Conservation (phyloP, 2,797 vertebrate species). For the Vespertilio murinus region DNA sequence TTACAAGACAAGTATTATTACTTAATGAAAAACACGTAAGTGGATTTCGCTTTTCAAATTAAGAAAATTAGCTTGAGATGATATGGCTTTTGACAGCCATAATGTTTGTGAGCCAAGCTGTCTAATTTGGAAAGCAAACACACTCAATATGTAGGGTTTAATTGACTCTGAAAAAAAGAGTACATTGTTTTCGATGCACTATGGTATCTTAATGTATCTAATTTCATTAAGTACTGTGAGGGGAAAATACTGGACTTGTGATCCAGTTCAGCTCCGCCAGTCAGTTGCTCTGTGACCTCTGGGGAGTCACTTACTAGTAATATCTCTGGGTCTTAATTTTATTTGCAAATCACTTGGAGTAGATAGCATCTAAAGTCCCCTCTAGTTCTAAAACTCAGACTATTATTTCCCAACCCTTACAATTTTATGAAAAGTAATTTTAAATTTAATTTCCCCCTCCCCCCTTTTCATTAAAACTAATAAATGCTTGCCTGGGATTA, state of each 20-base stretch:
- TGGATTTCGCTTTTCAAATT: conserved; percentile 64
- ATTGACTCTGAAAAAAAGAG: conserved; percentile 65
- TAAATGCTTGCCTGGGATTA: conserved; percentile 57
- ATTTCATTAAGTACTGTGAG: conserved; percentile 65
- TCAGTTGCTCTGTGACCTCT: neutral
- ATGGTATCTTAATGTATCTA: conserved; percentile 52
- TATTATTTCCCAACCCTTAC: neutral
- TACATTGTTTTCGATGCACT: conserved; percentile 61
- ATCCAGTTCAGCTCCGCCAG: neutral
- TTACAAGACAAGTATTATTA: conserved; percentile 65
- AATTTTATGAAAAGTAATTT: conserved; percentile 48
- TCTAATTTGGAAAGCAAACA: conserved; percentile 65
- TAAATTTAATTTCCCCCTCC: neutral
- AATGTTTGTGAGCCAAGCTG: conserved; percentile 51
- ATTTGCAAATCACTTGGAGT: conserved; percentile 36
- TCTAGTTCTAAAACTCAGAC: conserved; percentile 20
- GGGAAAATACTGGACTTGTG: conserved; percentile 15
- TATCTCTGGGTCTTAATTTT: conserved; percentile 26
- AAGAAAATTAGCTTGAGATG: conserved; percentile 61
- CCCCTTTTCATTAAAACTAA: conserved; percentile 50
- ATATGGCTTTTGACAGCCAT: conserved; percentile 56
- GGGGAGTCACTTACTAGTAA: neutral
- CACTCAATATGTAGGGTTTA: conserved; percentile 48
- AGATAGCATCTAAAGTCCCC: neutral
- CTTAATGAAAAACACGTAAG: conserved; percentile 70